phyloP scores from a whole-genome alignment of 2,113 vertebrate genomes.

The Toxostoma redivivum region DNA sequence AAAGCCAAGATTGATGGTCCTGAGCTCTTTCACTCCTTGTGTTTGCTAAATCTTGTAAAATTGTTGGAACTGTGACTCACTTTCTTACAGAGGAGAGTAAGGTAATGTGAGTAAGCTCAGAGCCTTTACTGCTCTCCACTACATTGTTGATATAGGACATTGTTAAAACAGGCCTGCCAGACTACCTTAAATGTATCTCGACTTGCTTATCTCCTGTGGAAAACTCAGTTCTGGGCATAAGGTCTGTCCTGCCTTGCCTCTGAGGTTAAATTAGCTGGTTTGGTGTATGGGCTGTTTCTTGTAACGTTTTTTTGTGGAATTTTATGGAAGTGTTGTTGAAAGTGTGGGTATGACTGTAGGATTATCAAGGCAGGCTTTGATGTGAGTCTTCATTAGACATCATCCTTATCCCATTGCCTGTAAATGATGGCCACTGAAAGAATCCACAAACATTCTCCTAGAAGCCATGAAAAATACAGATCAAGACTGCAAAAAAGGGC shows the following conservation, averaged over 20 bases:
- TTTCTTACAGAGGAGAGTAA: not conserved
- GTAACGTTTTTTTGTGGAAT: not conserved
- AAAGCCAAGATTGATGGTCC: fast-evolving
- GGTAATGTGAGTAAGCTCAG: not conserved
- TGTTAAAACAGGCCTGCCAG: not conserved
- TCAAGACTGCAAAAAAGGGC: not conserved
- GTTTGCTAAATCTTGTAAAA: not conserved
- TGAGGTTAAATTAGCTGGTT: not conserved
- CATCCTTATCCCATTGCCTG: not conserved
- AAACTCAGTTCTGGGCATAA: not conserved
- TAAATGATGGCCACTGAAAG: not conserved
- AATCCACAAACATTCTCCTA: fast-evolving
- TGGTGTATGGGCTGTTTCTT: not conserved
- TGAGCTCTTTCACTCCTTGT: not conserved
- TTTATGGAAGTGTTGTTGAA: not conserved
- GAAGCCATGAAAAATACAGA: not conserved
- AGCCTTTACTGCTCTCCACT: not conserved
- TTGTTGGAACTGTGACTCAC: not conserved
- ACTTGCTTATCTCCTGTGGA: not conserved
- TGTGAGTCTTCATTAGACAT: not conserved
- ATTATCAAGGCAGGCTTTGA: not conserved
- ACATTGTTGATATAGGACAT: not conserved
- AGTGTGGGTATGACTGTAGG: not conserved
- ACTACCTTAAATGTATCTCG: not conserved
- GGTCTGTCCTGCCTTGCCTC: not conserved